Conservation (phyloP, 2,797 vertebrate genomes). For the Nothura maculosa region DNA sequence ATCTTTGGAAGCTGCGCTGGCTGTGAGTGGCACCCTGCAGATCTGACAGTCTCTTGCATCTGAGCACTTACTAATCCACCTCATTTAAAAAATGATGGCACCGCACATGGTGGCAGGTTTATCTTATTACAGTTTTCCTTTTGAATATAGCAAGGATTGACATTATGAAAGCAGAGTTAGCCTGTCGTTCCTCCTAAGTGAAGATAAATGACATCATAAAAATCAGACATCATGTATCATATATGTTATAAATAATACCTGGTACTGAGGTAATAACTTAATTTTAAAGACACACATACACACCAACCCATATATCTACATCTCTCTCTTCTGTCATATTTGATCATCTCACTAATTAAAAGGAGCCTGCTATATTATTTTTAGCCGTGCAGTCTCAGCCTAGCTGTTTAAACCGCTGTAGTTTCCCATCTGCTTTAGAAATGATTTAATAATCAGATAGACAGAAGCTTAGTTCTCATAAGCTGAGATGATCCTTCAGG, state of each 20-base stretch:
- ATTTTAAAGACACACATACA: slow-evolving; percentile 69
- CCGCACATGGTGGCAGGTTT: background rate
- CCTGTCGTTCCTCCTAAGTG: slow-evolving; percentile 47
- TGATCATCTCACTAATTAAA: slow-evolving; percentile 75
- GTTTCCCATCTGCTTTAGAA: slow-evolving; percentile 70
- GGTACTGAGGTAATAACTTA: slow-evolving; percentile 66
- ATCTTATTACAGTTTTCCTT: slow-evolving; percentile 57
- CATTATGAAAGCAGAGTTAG: slow-evolving; percentile 56
- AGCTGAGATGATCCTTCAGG: slow-evolving; percentile 62
- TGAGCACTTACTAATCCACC: slow-evolving; percentile 8
- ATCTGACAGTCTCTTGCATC: background rate
- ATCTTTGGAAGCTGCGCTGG: accelerated
- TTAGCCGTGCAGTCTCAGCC: slow-evolving; percentile 57
- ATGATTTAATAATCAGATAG: slow-evolving; percentile 74
- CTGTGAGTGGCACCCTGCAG: background rate
- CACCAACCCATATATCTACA: slow-evolving; percentile 61
- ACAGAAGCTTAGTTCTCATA: slow-evolving; percentile 65
- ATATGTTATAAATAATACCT: slow-evolving; percentile 72
- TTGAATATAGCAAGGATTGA: slow-evolving; percentile 52
- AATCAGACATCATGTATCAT: slow-evolving; percentile 69
- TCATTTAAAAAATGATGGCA: slow-evolving; percentile 42
- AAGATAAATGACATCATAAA: slow-evolving; percentile 75
- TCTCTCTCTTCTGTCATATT: slow-evolving; percentile 68
- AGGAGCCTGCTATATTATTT: slow-evolving; percentile 63
- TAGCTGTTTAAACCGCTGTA: slow-evolving; percentile 68